Conservation (phyloP, 2,797 vertebrate species). For the Chelon labrosus region DNA sequence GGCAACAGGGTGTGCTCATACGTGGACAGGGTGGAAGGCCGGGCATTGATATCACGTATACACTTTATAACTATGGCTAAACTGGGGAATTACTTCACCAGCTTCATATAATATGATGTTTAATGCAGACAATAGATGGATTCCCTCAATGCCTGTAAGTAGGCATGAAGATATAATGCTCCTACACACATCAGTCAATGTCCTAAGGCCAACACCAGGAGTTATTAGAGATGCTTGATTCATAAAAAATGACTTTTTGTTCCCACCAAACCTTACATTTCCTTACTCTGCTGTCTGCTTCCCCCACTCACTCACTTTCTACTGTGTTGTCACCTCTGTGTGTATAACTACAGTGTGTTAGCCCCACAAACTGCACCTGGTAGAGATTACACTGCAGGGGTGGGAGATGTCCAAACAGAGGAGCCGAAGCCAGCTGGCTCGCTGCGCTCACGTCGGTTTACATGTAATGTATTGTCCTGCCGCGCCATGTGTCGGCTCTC, state of each 20-base stretch:
- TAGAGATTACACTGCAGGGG: conserved; percentile 58
- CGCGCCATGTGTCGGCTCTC: conserved; percentile 24
- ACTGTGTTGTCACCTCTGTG: conserved; percentile 31
- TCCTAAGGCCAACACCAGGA: too few species aligned
- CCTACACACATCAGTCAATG: too few species aligned
- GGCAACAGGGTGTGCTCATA: too few species aligned
- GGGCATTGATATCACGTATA: too few species aligned
- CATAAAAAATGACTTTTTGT: not conserved
- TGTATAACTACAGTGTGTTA: conserved; percentile 4
- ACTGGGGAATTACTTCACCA: too few species aligned
- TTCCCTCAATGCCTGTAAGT: too few species aligned
- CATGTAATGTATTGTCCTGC: conserved; percentile 35
- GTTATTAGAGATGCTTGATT: too few species aligned
- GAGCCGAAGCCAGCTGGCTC: conserved; percentile 44
- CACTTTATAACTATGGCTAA: too few species aligned
- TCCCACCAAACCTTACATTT: not conserved
- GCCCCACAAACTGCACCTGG: conserved; percentile 49
- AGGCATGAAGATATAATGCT: too few species aligned
- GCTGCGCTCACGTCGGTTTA: conserved; percentile 9
- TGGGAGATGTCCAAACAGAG: conserved; percentile 46
- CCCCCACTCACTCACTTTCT: not conserved
- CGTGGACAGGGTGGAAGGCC: too few species aligned
- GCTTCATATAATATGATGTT: too few species aligned
- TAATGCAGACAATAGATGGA: too few species aligned
- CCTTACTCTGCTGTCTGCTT: not conserved